Base-by-base conservation (phyloP, 2,113 vertebrate genomes). In the Opisthocomus hoazin region DNA sequence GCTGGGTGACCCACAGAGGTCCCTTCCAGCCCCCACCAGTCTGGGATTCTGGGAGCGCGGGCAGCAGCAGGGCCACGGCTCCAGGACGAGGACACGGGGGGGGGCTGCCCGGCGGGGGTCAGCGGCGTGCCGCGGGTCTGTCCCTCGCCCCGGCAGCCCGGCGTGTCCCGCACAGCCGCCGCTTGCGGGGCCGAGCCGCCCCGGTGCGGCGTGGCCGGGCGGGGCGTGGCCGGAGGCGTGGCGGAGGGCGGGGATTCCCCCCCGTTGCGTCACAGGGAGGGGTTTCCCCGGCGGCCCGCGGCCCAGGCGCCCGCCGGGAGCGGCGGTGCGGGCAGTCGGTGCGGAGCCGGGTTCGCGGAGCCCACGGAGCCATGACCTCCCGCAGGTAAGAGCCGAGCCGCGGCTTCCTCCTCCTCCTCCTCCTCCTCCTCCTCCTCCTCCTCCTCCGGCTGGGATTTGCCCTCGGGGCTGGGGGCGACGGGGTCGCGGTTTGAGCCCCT, bases 321-420 rank as follows among this genome's bases (percentile, higher is more conserved):
- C 57, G 70, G 54, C 17, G 51, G 60, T 11, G 58, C 60, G 79
- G 53, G 60, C 78, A 73, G 50, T 46, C 66, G 17, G 66, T 1
- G 41, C 53, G 75, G 89, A 37, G 20, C 24, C 32, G 36, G 79
- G 7, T 12, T 46, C 6, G 15, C 54, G 43, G 70, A 54, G 87
- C 84, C 54, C 3, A 69, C 29, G 24, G 68, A 94, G 98, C 95
- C 94, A 99, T 99, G 98, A 99, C 98, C 96, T 99, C 98, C 97
- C 98, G 98, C 97, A 99, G 98, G 98, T 99, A 97, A 97, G 97
- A 43, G 15, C 27, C 5, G 5, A 36, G 29, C 17, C 6, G 11
- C 50, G 29, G n/a, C n/a, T 14, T 18, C 48, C 61, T 29, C 77
- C 16, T 19, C 36, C 27, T 10, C 36, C 56, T 60, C n/a, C n/a